Percentiles rank a stretch among this genome's conserved stretches.
Evolutionary conservation across 1,140 invertebrate species (phyloP).

Genomic region (Palaemon carinicauda): DNA sequence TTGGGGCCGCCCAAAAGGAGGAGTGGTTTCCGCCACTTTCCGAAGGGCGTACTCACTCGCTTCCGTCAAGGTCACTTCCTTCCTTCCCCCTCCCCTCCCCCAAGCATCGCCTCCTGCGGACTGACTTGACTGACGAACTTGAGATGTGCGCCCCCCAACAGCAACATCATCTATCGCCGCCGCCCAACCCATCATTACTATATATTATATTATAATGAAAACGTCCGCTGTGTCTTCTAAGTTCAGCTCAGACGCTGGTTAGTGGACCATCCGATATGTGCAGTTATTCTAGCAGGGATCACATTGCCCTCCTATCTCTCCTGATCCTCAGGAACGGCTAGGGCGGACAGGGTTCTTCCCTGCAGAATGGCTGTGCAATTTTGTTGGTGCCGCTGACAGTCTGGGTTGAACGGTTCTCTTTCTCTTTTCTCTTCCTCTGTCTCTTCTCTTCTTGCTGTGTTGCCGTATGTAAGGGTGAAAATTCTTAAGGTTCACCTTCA

Average conservation of each 20-base stretch:
- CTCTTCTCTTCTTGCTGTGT: slow-evolving; percentile 32
- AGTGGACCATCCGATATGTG: no score
- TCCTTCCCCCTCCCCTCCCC: slow-evolving; percentile 12
- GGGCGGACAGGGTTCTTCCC: no score
- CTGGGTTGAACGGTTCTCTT: no score
- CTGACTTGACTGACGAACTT: slow-evolving; percentile 55
- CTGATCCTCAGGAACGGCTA: no score
- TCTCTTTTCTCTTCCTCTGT: not conserved
- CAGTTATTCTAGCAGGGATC: no score
- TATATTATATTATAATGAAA: not conserved
- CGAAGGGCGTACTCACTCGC: slow-evolving; percentile 18
- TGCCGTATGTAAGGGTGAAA: slow-evolving; percentile 51
- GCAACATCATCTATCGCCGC: slow-evolving; percentile 24
- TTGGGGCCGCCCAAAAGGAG: no score
- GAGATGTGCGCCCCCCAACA: slow-evolving; percentile 47
- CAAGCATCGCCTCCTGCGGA: slow-evolving; percentile 29
- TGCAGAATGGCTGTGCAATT: no score
- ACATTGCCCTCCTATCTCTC: no score
- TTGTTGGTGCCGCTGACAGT: no score
- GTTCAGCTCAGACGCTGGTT: no score
- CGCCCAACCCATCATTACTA: slow-evolving; percentile 28
- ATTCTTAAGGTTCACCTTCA: slow-evolving; percentile 44
- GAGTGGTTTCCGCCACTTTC: not conserved
- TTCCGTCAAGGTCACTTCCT: not conserved
- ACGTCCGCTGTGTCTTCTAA: slow-evolving; percentile 27